Evolutionary conservation across 2,888 invertebrate genomes (phyloP).

Genomic region (Cantharis nigra): DNA sequence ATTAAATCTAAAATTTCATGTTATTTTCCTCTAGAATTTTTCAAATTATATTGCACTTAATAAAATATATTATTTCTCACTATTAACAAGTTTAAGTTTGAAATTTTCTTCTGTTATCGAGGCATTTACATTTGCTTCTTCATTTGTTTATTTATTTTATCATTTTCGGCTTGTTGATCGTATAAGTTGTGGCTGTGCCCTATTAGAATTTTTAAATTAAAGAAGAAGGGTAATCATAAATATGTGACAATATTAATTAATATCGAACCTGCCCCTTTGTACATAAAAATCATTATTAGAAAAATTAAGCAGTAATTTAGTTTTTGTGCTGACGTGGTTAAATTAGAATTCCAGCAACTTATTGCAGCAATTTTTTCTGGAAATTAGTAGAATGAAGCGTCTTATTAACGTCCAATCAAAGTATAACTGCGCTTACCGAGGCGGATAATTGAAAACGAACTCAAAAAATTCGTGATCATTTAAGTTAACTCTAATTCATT

Average conservation of each 20-base stretch:
- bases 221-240: too few relatives aligned
- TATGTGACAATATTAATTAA: slow-evolving; percentile 17
- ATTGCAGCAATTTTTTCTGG: slow-evolving; percentile 20
- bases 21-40: background rate
- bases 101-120: too few relatives aligned
- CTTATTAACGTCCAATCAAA: slow-evolving; percentile 29
- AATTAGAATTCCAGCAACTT: slow-evolving; percentile 30
- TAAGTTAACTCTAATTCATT: slow-evolving; percentile 16
- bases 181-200: background rate
- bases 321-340: slow-evolving; percentile 22
- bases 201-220: background rate
- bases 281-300: slow-evolving; percentile 11
- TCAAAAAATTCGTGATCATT: slow-evolving; percentile 21
- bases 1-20: background rate
- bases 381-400: slow-evolving; percentile 28
- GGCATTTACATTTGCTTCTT: background rate
- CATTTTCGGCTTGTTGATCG: background rate
- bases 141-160: background rate
- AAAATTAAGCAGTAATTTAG: slow-evolving; percentile 25
- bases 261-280: slow-evolving; percentile 20
- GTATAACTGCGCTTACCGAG: slow-evolving; percentile 27
- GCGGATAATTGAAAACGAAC: slow-evolving; percentile 27
- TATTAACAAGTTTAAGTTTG: background rate
- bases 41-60: too few relatives aligned
- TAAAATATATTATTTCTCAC: background rate